A percentile compares a stretch with the other conserved stretches of the same genome.
These are phyloP conservation scores for Apteryx mantelli DNA, from an alignment of 2,113 vertebrate genomes.

Conservation along the genomic window DNA sequence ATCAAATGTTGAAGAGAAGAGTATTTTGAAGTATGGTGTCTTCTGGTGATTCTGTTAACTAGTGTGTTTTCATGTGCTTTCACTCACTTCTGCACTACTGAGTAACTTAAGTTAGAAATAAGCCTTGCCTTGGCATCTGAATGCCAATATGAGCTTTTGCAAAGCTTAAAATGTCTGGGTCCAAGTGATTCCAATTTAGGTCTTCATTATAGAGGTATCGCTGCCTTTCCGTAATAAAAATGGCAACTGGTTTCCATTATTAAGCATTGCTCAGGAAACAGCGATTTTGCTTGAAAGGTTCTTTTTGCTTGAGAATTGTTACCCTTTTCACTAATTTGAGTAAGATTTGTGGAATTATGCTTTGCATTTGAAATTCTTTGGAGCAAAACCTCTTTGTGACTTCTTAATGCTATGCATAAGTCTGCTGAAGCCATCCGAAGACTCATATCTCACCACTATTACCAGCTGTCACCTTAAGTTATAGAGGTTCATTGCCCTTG, in stretches of 20 bases:
- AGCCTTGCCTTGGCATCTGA: not conserved
- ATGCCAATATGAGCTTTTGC: fast-evolving
- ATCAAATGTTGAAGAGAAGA: fast-evolving
- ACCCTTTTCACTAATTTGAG: not conserved
- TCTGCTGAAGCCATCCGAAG: not conserved
- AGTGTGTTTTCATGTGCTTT: fast-evolving
- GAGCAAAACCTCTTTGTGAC: not conserved
- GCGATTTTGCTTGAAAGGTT: not conserved
- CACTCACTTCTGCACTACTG: fast-evolving
- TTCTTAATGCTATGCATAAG: not conserved
- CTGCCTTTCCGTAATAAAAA: not conserved
- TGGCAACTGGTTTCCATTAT: not conserved
- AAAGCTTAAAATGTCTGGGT: not conserved
- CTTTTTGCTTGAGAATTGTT: not conserved
- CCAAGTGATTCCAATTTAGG: not conserved
- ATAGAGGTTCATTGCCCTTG: not conserved
- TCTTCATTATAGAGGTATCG: not conserved
- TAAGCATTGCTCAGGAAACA: not conserved
- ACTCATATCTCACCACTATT: fast-evolving
- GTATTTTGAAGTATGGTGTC: fast-evolving
- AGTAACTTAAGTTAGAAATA: not conserved
- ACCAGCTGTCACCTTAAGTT: not conserved
- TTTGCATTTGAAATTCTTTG: not conserved
- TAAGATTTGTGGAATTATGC: not conserved
- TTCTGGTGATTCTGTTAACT: not conserved